These are phyloP conservation scores for Xerus rutilus DNA, from an alignment of 2,797 vertebrate species.

Conservation along the genomic window DNA sequence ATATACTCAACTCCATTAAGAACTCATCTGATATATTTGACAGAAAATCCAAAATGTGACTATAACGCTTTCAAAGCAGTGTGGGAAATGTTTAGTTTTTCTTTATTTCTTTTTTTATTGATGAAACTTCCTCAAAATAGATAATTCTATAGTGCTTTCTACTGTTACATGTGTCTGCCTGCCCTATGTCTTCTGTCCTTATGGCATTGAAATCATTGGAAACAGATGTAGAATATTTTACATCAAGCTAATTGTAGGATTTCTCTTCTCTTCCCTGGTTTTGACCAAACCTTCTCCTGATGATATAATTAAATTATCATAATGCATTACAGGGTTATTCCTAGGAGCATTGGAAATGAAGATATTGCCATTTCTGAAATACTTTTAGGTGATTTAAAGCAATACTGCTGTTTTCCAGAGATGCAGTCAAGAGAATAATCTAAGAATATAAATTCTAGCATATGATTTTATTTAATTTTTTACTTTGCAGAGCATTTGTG, in stretches of 20 bases:
- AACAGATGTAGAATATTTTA: constrained; percentile 4
- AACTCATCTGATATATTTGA: constrained; percentile 55
- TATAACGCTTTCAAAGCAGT: constrained; percentile 60
- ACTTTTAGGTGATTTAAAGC: not conserved
- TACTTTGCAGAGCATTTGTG: not conserved
- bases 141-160: not conserved
- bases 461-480: not conserved
- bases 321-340: not conserved
- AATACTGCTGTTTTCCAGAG: not conserved
- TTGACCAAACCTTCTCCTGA: not conserved
- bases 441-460: not conserved
- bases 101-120: not conserved
- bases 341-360: not conserved
- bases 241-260: not conserved
- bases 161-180: not conserved
- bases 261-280: not conserved
- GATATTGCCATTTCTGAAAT: not conserved
- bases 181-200: not conserved
- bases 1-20: constrained; percentile 61
- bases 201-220: not conserved
- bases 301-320: not conserved
- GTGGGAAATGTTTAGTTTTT: not conserved
- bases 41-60: constrained; percentile 70
- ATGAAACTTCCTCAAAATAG: not conserved
- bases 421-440: not conserved